These are phyloP conservation scores for Papilio helenus DNA, from an alignment of 1,140 invertebrate species.

Conservation along the genomic window DNA sequence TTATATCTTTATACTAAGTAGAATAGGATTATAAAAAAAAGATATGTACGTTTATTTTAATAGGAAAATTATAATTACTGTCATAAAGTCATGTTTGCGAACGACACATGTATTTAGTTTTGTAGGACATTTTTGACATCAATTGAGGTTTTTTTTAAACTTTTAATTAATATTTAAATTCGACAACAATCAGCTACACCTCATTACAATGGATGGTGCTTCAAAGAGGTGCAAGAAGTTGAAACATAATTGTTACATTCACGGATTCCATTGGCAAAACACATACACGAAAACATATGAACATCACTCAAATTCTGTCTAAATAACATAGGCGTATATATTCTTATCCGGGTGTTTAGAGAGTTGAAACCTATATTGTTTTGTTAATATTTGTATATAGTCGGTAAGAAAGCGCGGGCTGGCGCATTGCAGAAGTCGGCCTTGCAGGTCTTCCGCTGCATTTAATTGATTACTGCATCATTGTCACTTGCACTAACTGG, in stretches of 20 bases:
- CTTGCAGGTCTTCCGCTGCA: not conserved
- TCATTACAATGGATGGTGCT: not conserved
- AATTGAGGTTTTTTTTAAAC: not conserved
- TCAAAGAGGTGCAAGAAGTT: too few relatives aligned
- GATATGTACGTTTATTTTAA: not conserved
- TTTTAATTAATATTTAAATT: too few relatives aligned
- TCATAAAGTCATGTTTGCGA: too few relatives aligned
- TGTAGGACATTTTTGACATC: not conserved
- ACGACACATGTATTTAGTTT: not conserved
- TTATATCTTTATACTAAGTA: not conserved
- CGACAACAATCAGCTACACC: too few relatives aligned
- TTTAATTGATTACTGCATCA: slow-evolving; percentile 5
- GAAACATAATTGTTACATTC: too few relatives aligned
- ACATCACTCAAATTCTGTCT: not conserved
- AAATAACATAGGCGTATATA: not conserved
- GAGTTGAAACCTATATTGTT: too few relatives aligned
- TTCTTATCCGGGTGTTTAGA: not conserved
- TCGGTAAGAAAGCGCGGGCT: not conserved
- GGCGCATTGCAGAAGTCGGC: not conserved
- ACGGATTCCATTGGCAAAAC: not conserved
- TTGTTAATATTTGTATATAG: not conserved
- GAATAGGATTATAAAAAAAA: not conserved
- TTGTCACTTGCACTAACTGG: not conserved
- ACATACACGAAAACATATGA: not conserved
- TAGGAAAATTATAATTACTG: not conserved